phyloP scores from a whole-genome alignment of 2,888 invertebrate species.

The Sclerodermus sp. region DNA sequence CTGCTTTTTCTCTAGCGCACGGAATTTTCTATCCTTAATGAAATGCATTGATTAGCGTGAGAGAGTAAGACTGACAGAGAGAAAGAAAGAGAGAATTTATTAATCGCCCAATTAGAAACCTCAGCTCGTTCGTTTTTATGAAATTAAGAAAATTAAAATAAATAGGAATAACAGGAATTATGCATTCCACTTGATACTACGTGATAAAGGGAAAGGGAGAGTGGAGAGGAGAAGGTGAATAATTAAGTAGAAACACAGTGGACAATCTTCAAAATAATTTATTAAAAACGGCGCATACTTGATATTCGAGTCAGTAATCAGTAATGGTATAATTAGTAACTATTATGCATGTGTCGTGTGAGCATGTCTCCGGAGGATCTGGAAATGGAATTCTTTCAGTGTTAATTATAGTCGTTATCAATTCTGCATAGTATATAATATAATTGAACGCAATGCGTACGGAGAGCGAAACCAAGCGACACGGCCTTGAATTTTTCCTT shows the following conservation, averaged over 20 bases:
- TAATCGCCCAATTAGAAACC: too few species aligned
- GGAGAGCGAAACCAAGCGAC: background rate
- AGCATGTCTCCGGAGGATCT: constrained; percentile 45
- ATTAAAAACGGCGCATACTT: constrained; percentile 53
- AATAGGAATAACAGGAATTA: too few species aligned
- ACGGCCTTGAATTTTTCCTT: background rate
- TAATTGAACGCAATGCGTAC: too few species aligned
- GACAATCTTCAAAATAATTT: constrained; percentile 54
- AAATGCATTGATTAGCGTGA: too few species aligned
- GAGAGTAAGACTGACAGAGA: too few species aligned
- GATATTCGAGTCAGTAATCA: constrained; percentile 47
- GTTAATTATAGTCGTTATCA: background rate
- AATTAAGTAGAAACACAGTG: constrained; percentile 17
- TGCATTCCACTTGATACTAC: too few species aligned
- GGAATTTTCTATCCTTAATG: too few species aligned
- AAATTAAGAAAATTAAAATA: too few species aligned
- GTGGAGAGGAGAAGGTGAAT: background rate
- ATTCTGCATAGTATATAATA: constrained; percentile 1
- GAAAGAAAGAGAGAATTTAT: too few species aligned
- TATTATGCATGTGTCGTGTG: constrained; percentile 48
- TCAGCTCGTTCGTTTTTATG: too few species aligned
- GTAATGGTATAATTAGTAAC: constrained; percentile 38
- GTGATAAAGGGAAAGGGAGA: too few species aligned
- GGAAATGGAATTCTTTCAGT: constrained; percentile 18
- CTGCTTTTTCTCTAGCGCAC: too few species aligned